Evolutionary conservation across 2,113 vertebrate genomes (phyloP).

Genomic region (Phrynocephalus versicolor): DNA sequence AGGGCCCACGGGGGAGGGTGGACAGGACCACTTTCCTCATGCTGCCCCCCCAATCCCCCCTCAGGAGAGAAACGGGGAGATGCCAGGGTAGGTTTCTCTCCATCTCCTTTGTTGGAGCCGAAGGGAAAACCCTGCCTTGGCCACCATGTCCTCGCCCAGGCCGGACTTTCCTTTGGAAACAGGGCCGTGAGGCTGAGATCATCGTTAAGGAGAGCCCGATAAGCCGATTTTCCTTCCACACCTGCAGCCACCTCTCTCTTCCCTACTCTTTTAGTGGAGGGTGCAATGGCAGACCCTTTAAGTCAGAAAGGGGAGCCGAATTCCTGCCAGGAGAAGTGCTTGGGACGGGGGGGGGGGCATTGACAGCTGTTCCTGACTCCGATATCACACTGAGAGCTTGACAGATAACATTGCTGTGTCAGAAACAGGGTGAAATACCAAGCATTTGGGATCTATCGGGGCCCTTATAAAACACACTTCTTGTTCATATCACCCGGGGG

Average conservation of each 20-base stretch:
- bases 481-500: background rate
- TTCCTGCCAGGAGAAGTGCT: too few relatives aligned
- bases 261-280: background rate
- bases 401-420: background rate
- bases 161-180: background rate
- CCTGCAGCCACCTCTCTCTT: background rate
- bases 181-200: background rate
- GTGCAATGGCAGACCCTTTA: rapidly evolving
- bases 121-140: background rate
- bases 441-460: background rate
- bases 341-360: background rate
- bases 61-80: background rate
- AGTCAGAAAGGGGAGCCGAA: too few relatives aligned
- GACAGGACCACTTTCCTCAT: background rate
- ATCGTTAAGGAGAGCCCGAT: background rate
- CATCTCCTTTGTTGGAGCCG: background rate
- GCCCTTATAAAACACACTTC: background rate
- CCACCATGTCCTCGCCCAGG: background rate
- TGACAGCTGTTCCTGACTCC: background rate
- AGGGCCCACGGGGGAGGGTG: background rate
- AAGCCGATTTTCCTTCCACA: background rate
- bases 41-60: background rate
- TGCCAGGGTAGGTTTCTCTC: background rate
- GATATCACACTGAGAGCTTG: background rate
- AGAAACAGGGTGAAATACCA: background rate